Percentiles rank a stretch among this genome's conserved stretches.
Evolutionary conservation across 2,797 vertebrate species (phyloP).

Genomic region (Coccyzus lansbergi): DNA sequence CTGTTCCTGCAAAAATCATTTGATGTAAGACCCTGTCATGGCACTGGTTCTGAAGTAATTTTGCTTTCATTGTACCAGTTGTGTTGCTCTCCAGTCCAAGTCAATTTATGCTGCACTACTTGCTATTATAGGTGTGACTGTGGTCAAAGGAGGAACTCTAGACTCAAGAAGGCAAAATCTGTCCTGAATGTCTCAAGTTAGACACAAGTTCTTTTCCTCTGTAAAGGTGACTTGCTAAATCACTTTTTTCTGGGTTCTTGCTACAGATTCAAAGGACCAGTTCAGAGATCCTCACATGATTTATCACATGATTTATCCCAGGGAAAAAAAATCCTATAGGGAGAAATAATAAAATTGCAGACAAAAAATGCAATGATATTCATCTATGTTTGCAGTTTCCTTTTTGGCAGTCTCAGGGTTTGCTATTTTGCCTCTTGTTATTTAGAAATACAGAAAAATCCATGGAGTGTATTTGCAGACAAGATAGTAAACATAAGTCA

Average conservation of each 20-base stretch:
- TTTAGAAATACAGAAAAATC: neutral
- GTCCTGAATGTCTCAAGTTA: neutral
- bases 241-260: neutral
- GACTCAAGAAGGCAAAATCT: neutral
- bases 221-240: neutral
- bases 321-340: neutral
- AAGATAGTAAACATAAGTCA: neutral
- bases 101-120: neutral
- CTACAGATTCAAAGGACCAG: neutral
- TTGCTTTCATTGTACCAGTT: neutral
- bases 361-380: neutral
- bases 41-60: neutral
- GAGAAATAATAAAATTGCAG: neutral
- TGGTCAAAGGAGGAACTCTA: neutral
- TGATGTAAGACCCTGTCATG: neutral
- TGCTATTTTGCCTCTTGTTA: neutral
- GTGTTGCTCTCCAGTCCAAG: neutral
- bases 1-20: neutral
- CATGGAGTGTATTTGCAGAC: neutral
- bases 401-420: neutral
- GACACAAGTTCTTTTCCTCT: neutral
- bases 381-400: neutral
- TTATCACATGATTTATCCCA: neutral
- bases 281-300: neutral
- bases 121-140: neutral